Conservation (phyloP, 2,797 vertebrate species). For the Echiichthys vipera region DNA sequence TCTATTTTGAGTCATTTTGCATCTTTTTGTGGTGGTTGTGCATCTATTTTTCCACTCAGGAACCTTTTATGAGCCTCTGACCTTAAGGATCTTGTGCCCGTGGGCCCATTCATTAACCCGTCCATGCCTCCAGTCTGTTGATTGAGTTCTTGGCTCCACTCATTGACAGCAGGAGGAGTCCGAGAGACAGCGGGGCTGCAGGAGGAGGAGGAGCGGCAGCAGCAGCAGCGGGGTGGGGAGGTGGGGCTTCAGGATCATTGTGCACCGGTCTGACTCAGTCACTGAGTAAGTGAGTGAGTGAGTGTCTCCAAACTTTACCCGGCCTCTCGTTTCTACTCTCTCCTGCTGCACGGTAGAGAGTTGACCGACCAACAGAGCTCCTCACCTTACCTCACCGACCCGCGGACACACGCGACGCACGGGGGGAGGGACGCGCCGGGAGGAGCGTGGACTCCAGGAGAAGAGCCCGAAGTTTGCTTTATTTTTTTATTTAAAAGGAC, state of each 20-base stretch:
- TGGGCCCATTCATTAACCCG: too few relatives aligned
- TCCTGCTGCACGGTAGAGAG: constrained; percentile 19
- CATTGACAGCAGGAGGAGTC: constrained; percentile 78
- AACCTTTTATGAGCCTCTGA: too few relatives aligned
- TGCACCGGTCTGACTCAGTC: constrained; percentile 28
- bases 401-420: too few relatives aligned
- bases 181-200: constrained; percentile 41
- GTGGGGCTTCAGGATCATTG: constrained; percentile 61
- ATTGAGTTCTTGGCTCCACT: too few relatives aligned
- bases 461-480: background rate
- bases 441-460: background rate
- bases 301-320: constrained; percentile 64
- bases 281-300: too few relatives aligned
- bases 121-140: too few relatives aligned
- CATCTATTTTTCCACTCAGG: too few relatives aligned
- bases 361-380: constrained; percentile 21
- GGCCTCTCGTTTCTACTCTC: constrained; percentile 2
- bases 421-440: background rate
- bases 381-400: constrained; percentile 17
- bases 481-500: constrained; percentile 11
- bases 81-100: too few relatives aligned
- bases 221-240: constrained; percentile 12
- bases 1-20: too few relatives aligned
- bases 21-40: too few relatives aligned
- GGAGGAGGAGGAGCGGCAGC: background rate